Evolutionary conservation across 1,140 invertebrate species (phyloP).

Genomic region (Caerostris darwini): DNA sequence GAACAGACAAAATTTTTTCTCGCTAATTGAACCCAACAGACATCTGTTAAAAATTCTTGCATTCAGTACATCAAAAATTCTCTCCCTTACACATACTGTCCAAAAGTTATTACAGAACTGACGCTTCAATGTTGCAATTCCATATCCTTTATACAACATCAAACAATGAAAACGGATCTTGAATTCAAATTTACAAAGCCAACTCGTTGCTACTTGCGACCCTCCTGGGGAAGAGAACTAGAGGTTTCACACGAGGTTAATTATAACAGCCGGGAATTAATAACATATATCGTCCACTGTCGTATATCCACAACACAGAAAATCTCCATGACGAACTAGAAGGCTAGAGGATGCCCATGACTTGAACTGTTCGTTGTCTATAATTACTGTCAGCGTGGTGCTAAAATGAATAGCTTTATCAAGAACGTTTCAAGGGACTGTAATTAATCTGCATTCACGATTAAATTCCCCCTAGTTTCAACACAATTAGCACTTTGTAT

Average conservation of each 20-base stretch:
- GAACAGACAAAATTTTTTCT: too few relatives aligned
- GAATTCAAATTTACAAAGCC: too few relatives aligned
- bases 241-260: not conserved
- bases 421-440: conserved; percentile 47
- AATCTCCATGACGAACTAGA: conserved; percentile 23
- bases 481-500: conserved; percentile 69
- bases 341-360: conserved; percentile 6
- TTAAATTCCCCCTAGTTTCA: conserved; percentile 69
- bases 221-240: too few relatives aligned
- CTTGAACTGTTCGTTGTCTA: conserved; percentile 15
- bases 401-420: conserved; percentile 71
- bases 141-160: too few relatives aligned
- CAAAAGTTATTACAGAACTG: too few relatives aligned
- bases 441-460: conserved; percentile 67
- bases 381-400: conserved; percentile 63
- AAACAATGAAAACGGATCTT: too few relatives aligned
- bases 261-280: conserved; percentile 53
- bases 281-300: conserved; percentile 39
- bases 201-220: too few relatives aligned
- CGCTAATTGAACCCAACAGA: too few relatives aligned
- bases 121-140: too few relatives aligned
- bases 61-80: too few relatives aligned
- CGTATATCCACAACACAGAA: conserved; percentile 27
- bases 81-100: too few relatives aligned
- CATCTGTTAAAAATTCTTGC: too few relatives aligned